Evolutionary conservation across 1,140 invertebrate species (phyloP).

Genomic region (Geopemphigus sp.): DNA sequence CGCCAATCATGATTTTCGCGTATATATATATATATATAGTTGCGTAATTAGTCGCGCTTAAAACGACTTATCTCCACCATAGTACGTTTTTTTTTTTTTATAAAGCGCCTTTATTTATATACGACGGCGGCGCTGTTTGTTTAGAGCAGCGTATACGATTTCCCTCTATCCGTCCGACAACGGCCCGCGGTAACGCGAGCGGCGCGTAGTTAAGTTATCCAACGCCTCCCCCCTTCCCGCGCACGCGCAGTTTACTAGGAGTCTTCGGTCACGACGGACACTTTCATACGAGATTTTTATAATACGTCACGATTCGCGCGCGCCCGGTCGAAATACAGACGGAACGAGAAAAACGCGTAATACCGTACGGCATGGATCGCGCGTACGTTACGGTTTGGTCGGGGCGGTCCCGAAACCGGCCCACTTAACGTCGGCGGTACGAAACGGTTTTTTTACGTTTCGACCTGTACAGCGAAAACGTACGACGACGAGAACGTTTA

Average conservation of each 20-base stretch:
- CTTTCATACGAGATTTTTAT: conserved; percentile 44
- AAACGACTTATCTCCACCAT: neutral
- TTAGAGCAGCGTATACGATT: neutral
- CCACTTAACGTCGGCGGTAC: too few relatives aligned
- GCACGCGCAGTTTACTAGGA: neutral
- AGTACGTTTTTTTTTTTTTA: too few relatives aligned
- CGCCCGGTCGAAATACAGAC: neutral
- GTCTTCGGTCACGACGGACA: conserved; percentile 33
- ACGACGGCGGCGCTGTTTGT: neutral
- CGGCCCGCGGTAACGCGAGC: too few relatives aligned
- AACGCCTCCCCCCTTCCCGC: neutral
- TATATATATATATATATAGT: too few relatives aligned
- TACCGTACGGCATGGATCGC: too few relatives aligned
- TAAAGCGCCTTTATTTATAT: too few relatives aligned
- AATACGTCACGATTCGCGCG: conserved; percentile 12
- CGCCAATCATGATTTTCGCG: neutral
- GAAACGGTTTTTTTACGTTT: too few relatives aligned
- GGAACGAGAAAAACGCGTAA: neutral
- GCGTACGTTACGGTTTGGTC: too few relatives aligned
- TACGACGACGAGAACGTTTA: too few relatives aligned
- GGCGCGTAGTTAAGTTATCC: too few relatives aligned
- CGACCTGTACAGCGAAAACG: too few relatives aligned
- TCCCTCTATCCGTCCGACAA: neutral
- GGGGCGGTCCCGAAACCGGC: too few relatives aligned
- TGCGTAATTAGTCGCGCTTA: neutral